A percentile compares a stretch with the other conserved stretches of the same genome.
Evolutionary conservation across 2,113 vertebrate species (phyloP).

Genomic region (Arenaria interpres): DNA sequence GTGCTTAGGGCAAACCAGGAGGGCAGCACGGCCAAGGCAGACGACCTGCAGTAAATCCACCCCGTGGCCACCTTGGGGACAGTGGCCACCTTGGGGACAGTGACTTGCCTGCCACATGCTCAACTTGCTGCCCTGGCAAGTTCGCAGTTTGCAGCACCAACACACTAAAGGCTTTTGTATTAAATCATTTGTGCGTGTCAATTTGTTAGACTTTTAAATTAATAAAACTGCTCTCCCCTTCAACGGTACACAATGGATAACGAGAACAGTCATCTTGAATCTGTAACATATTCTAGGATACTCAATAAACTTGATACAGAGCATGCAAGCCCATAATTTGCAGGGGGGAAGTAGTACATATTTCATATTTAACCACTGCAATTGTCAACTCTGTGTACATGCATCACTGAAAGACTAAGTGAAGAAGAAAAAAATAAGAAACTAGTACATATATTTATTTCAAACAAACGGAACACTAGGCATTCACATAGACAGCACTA

Average conservation of each 20-base stretch:
- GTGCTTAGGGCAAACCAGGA: too few relatives aligned
- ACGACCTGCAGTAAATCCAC: not conserved
- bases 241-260: not conserved
- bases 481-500: not conserved
- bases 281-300: not conserved
- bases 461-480: not conserved
- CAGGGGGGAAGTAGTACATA: not conserved
- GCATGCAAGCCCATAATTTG: not conserved
- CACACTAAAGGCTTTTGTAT: not conserved
- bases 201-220: not conserved
- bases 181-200: not conserved
- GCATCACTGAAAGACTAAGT: not conserved
- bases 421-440: not conserved
- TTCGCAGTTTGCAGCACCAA: too few relatives aligned
- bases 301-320: not conserved
- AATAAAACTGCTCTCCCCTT: not conserved
- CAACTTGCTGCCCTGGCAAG: not conserved
- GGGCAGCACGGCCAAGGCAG: rapidly evolving
- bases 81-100: not conserved
- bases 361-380: not conserved
- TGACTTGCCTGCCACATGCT: not conserved
- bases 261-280: not conserved
- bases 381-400: not conserved
- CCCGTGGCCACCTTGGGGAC: not conserved
- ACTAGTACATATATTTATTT: not conserved